phyloP scores from a whole-genome alignment of 92 coral and sea anemone genomes.

The Scolanthus callimorphus region DNA sequence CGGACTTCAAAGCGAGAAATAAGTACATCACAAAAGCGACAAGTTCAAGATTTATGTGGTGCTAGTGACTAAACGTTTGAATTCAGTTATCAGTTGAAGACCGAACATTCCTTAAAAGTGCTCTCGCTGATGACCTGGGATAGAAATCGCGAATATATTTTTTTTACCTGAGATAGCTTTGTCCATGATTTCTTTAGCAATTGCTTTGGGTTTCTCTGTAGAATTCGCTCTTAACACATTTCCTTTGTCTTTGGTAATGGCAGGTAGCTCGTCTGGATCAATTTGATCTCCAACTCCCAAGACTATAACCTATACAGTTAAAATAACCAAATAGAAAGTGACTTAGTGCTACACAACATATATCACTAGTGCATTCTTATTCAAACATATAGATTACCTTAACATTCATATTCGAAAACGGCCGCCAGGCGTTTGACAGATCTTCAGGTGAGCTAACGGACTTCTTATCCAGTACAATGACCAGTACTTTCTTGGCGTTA shows the following conservation, averaged over 20 bases:
- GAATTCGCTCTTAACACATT: constrained; percentile 15
- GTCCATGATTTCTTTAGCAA: constrained; percentile 62
- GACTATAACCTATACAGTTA: constrained; percentile 56
- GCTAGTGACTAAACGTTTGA: too few relatives aligned
- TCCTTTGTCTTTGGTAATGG: constrained; percentile 32
- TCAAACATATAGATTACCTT: too few relatives aligned
- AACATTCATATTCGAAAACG: constrained; percentile 47
- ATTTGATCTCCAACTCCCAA: constrained; percentile 63
- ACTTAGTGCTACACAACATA: too few relatives aligned
- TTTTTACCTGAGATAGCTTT: constrained; percentile 26
- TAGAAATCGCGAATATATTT: too few relatives aligned
- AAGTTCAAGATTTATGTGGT: too few relatives aligned
- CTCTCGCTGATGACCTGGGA: too few relatives aligned
- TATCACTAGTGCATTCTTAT: too few relatives aligned
- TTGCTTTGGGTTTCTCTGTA: constrained; percentile 42
- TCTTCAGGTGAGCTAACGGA: constrained; percentile 33
- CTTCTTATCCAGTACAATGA: constrained; percentile 54
- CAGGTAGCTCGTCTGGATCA: constrained; percentile 49
- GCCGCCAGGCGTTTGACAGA: constrained; percentile 48
- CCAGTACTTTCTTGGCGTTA: constrained; percentile 66
- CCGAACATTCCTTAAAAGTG: too few relatives aligned
- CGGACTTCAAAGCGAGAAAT: too few relatives aligned
- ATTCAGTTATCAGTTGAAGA: too few relatives aligned
- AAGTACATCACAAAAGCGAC: too few relatives aligned
- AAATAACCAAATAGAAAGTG: too few relatives aligned